phyloP scores from a whole-genome alignment of 2,113 vertebrate genomes.

The Aegotheles bennettii region DNA sequence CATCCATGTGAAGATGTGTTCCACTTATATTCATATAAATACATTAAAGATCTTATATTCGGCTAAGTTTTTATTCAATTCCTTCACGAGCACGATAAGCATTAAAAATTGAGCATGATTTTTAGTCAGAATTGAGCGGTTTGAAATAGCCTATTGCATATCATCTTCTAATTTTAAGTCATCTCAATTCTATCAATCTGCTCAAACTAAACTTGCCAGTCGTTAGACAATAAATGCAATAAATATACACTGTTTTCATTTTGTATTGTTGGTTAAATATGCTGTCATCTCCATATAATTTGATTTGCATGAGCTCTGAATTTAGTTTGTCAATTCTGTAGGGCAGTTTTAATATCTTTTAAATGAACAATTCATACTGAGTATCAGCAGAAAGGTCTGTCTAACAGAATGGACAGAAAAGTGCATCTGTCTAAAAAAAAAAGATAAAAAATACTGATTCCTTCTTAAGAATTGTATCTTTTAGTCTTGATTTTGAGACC shows the following conservation, averaged over 20 bases:
- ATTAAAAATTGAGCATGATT: not conserved
- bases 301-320: not conserved
- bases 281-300: fast-evolving
- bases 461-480: not conserved
- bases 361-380: not conserved
- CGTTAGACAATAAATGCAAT: not conserved
- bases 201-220: not conserved
- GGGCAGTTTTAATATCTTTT: not conserved
- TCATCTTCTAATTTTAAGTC: not conserved
- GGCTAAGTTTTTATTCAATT: not conserved
- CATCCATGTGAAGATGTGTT: not conserved
- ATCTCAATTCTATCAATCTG: not conserved
- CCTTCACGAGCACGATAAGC: not conserved
- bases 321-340: not conserved
- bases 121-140: not conserved
- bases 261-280: not conserved
- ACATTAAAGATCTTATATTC: not conserved
- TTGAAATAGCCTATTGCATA: not conserved
- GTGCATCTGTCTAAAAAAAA: fast-evolving
- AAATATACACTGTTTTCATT: not conserved
- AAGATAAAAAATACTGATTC: not conserved
- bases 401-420: not conserved
- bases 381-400: not conserved
- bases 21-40: not conserved
- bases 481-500: not conserved